Evolutionary conservation across 1,140 invertebrate species (phyloP).

Genomic region (Bombus affinis): DNA sequence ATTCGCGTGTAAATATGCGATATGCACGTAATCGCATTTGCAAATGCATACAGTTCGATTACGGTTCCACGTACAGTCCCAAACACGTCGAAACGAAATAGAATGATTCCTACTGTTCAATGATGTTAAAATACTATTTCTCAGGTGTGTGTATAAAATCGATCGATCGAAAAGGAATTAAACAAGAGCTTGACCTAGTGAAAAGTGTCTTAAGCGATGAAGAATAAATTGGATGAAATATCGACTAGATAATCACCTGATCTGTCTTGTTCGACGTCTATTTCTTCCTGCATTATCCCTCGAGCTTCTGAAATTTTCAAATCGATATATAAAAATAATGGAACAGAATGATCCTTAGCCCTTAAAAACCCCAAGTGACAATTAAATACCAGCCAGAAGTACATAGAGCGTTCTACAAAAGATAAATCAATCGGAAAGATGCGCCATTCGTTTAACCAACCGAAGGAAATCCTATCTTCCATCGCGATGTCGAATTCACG

Average conservation of each 20-base stretch:
- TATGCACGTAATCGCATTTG: background rate
- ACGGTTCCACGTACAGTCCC: background rate
- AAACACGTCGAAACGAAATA: no score
- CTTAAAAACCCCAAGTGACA: no score
- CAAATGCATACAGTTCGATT: background rate
- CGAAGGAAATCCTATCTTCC: background rate
- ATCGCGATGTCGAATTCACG: background rate
- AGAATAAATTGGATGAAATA: background rate
- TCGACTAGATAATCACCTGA: background rate
- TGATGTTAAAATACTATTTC: no score
- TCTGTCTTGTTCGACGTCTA: no score
- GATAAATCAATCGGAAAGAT: background rate
- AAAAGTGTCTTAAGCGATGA: no score
- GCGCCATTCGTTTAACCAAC: background rate
- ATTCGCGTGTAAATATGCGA: background rate
- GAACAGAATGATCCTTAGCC: no score
- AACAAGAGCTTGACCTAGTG: no score
- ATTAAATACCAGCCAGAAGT: background rate
- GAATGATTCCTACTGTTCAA: no score
- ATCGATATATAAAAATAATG: no score
- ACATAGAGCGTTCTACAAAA: background rate
- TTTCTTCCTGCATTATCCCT: no score
- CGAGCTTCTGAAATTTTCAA: no score
- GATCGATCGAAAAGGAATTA: background rate
- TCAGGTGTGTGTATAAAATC: background rate